phyloP scores from a whole-genome alignment of 2,797 vertebrate genomes.

The Synaphobranchus kaupii region DNA sequence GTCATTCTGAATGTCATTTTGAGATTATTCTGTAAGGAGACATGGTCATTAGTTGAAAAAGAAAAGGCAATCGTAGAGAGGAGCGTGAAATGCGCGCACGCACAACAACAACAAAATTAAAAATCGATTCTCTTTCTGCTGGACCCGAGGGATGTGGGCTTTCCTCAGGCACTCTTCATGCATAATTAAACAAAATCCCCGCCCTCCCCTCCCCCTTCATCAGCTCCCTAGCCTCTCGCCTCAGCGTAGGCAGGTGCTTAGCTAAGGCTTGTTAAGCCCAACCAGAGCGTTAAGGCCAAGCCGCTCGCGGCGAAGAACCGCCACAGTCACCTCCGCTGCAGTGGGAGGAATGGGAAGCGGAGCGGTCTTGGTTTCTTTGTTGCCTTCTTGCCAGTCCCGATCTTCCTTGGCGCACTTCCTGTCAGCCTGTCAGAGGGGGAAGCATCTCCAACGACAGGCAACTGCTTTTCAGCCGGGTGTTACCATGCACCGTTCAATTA shows the following conservation, averaged over 20 bases:
- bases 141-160: slow-evolving; percentile 47
- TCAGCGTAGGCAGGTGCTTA: slow-evolving; percentile 50
- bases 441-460: slow-evolving; percentile 34
- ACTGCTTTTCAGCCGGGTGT: slow-evolving; percentile 43
- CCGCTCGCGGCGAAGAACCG: not conserved
- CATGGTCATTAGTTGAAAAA: slow-evolving; percentile 5
- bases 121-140: slow-evolving; percentile 28
- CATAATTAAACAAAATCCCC: slow-evolving; percentile 66
- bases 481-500: slow-evolving; percentile 28
- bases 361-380: not conserved
- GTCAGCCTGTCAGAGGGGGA: slow-evolving; percentile 24
- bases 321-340: not conserved
- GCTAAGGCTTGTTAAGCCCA: slow-evolving; percentile 23
- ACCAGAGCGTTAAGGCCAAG: not conserved
- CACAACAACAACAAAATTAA: slow-evolving; percentile 45
- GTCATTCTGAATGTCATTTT: slow-evolving; percentile 31
- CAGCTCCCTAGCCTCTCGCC: slow-evolving; percentile 29
- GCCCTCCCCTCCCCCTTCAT: slow-evolving; percentile 38
- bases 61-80: not conserved
- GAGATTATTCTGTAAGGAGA: slow-evolving; percentile 38
- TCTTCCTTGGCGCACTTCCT: slow-evolving; percentile 22
- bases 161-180: slow-evolving; percentile 65
- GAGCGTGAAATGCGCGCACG: slow-evolving; percentile 33
- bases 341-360: not conserved
- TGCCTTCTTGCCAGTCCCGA: too few species aligned